phyloP scores from a whole-genome alignment of 2,797 vertebrate species.

The Peromyscus eremicus region DNA sequence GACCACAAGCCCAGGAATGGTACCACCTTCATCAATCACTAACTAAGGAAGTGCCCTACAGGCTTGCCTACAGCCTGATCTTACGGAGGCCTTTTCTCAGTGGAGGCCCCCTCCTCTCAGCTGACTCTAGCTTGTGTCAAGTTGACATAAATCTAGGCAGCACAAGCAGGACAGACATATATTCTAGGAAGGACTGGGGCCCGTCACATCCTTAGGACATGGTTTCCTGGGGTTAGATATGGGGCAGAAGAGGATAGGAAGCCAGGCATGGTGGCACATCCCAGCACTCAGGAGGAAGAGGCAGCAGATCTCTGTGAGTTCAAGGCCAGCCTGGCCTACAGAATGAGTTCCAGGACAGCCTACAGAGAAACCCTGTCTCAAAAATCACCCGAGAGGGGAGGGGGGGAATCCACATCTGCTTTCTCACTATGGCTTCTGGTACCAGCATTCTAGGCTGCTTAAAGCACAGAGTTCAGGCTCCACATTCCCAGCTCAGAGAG shows the following conservation, averaged over 20 bases:
- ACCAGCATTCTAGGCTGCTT: background rate
- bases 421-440: background rate
- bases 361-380: background rate
- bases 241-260: conserved; percentile 43
- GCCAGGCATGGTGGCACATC: background rate
- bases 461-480: background rate
- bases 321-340: background rate
- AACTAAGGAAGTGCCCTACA: background rate
- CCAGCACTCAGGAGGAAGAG: background rate
- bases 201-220: background rate
- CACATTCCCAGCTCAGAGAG: background rate
- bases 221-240: conserved; percentile 51
- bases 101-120: background rate
- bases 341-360: background rate
- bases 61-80: background rate
- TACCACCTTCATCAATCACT: background rate
- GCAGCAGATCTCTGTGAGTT: background rate
- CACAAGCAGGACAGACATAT: background rate
- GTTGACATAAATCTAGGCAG: background rate
- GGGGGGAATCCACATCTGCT: background rate
- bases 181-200: background rate
- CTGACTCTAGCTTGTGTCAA: background rate
- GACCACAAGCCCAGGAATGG: no score
- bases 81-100: background rate
- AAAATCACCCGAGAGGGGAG: background rate